Base-by-base conservation (phyloP, 2,113 vertebrate species). In the Chionomys nivalis region DNA sequence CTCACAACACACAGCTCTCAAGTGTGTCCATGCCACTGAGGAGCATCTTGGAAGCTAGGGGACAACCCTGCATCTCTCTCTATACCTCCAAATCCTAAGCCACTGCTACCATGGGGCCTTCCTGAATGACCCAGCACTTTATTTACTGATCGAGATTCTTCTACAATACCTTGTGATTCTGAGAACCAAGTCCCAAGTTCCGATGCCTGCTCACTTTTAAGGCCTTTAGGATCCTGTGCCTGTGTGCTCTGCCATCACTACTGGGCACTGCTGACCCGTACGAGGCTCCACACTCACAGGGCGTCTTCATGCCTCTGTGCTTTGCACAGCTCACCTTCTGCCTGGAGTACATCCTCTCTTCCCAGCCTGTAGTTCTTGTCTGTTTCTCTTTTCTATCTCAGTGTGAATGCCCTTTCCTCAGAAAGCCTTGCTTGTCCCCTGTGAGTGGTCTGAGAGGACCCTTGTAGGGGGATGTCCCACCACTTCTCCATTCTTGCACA, bases 151-250 rank as follows among this genome's bases (percentile, higher is more conserved):
- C 23, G 16, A 39, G 89, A 44, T 36, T 52, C 63, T 83, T 68
- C 75, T 5, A 6, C 0, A 3, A 36, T 0, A 0, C 14, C 3
- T 36, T 12, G 33, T 7, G 36, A 58, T 21, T 36, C 28, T 65
- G 1, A 23, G 87, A 66, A 49, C 31, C 66, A 82, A 88, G 55
- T 11, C 31, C 73, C 39, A 6, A 23, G 26, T 81, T 78, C 44
- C 79, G 23, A 65, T 0, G 36, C 21, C 19, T 14, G 24, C 44
- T 4, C 28, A 49, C 16, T 85, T 66, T 65, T 5, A 23, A 92
- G 66, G 58, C 81, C 33, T 82, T 36, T 28, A 19, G 36, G 77
- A 55, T 87, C 47, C 47, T 1, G 0, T n/a, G 39, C 77, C 33
- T 49, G 12, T 52, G 31, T 17, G 6, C 3, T 39, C 63, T 24